phyloP scores from a whole-genome alignment of 1,140 invertebrate genomes.

The Tribolium castaneum region DNA sequence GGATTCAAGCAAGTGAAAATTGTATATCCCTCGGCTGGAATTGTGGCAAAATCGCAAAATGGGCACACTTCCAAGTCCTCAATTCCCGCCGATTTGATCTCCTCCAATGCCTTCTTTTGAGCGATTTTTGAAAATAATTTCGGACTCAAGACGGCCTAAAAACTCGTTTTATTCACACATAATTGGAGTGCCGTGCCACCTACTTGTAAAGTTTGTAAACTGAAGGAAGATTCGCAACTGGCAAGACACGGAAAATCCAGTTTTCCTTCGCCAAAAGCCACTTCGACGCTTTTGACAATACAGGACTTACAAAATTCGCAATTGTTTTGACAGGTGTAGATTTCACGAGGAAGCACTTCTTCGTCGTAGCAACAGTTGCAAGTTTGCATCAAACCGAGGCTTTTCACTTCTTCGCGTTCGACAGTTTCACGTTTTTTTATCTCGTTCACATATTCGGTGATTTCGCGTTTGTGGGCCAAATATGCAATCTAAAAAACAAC shows the following conservation, averaged over 20 bases:
- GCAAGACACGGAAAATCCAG: constrained; percentile 67
- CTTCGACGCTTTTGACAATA: constrained; percentile 66
- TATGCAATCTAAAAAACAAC: constrained; percentile 64
- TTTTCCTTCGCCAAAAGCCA: constrained; percentile 68
- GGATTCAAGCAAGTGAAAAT: constrained; percentile 74
- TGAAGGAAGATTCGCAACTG: constrained; percentile 65
- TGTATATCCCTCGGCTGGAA: constrained; percentile 69
- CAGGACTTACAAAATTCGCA: constrained; percentile 73
- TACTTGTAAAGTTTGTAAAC: constrained; percentile 65
- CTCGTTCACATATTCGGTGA: constrained; percentile 62
- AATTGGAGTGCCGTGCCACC: constrained; percentile 11
- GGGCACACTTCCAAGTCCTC: constrained; percentile 73
- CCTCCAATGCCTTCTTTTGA: constrained; percentile 67
- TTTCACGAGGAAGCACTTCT: constrained; percentile 71
- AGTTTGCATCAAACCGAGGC: constrained; percentile 55
- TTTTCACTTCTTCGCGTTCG: constrained; percentile 61
- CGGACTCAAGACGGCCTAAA: constrained; percentile 66
- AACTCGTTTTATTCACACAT: background rate
- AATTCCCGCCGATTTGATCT: constrained; percentile 71
- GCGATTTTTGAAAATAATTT: constrained; percentile 48
- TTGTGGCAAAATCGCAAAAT: constrained; percentile 73
- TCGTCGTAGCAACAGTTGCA: constrained; percentile 73
- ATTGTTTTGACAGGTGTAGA: constrained; percentile 67
- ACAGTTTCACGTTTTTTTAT: constrained; percentile 52
- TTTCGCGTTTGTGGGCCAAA: constrained; percentile 64